Base-by-base conservation (phyloP, 1,140 invertebrate species). In the Diachasmimorpha longicaudata region DNA sequence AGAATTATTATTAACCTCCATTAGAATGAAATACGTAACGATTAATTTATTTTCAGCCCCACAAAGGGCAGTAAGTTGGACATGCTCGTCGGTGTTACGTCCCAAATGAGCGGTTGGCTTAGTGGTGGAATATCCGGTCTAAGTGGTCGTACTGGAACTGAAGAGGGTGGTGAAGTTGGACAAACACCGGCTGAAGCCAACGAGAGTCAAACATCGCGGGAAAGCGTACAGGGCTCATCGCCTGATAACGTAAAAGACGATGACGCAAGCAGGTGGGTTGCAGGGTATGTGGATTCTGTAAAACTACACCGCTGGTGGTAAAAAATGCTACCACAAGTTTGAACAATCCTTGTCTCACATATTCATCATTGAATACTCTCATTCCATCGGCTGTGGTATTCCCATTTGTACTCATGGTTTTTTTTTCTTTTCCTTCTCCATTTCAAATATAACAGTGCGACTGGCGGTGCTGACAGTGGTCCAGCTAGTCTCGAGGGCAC, bases 391-490 rank as follows among this genome's bases (percentile, higher is more conserved):
- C 14, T 10, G 39, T 70, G 39, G 39, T 42, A 70, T 70, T 8
- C 16, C 21, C 19, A 68, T 13, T 74, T 23, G 55, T 37, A 48
- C 37, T 78, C 39, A 42, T 13, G 10, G 9, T 10, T 42, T 78
- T 78, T 63, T 77, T 71, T 67, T 78, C 63, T 48, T 76, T 58
- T 70, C 36, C 37, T 71, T 71, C 37, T 67, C 70, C 39, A 58
- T 77, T 76, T 74, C n/a, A 31, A 58, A 21, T 77, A 21, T 71
- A 52, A 78, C 90, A 96, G 95, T 89, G 95, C 94, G 73, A 96
- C 95, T 78, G 95, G 95, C 66, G 95, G 95, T 75, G 95, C 95
- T 16, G 95, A 96, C 85, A 96, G 94, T 84, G 92, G 93, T 79
- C 93, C 94, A 58, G 93, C 90, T 39, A 94, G 93, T 72, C 91